These are phyloP conservation scores for Chloromyia formosa DNA, from an alignment of 2,888 invertebrate species.

Conservation along the genomic window DNA sequence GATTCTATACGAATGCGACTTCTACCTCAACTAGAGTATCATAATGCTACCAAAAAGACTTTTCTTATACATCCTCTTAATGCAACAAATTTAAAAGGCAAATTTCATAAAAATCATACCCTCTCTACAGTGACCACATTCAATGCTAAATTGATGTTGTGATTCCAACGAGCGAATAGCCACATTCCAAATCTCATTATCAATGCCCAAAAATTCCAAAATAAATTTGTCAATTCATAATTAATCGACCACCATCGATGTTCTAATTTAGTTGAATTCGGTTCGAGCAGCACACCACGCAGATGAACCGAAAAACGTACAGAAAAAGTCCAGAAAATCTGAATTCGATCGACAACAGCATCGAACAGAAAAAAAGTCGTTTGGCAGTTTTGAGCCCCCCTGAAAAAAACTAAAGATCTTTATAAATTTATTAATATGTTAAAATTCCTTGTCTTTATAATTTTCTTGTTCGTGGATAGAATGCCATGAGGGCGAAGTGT, in stretches of 20 bases:
- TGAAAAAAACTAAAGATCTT: constrained; percentile 17
- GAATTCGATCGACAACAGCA: neutral
- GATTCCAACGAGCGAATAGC: constrained; percentile 42
- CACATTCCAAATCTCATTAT: constrained; percentile 47
- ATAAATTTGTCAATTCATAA: constrained; percentile 50
- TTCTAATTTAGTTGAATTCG: constrained; percentile 44
- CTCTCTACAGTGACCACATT: too few species aligned
- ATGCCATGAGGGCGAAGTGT: constrained; percentile 24
- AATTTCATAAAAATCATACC: too few species aligned
- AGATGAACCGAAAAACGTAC: neutral
- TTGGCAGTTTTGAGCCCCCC: neutral
- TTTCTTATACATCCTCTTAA: too few species aligned
- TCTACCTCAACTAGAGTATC: too few species aligned
- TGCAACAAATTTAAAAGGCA: too few species aligned
- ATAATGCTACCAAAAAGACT: too few species aligned
- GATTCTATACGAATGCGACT: too few species aligned
- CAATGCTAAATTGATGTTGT: constrained; percentile 16
- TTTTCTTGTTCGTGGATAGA: constrained; percentile 6
- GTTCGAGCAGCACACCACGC: neutral
- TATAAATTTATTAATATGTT: constrained; percentile 47
- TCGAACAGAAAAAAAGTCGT: constrained; percentile 26
- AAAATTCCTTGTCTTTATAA: constrained; percentile 5
- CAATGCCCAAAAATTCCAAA: constrained; percentile 45
- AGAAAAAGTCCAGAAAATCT: constrained; percentile 19
- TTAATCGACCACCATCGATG: constrained; percentile 50